These are phyloP conservation scores for Cirrhinus mrigala DNA, from an alignment of 2,797 vertebrate genomes.

Conservation along the genomic window DNA sequence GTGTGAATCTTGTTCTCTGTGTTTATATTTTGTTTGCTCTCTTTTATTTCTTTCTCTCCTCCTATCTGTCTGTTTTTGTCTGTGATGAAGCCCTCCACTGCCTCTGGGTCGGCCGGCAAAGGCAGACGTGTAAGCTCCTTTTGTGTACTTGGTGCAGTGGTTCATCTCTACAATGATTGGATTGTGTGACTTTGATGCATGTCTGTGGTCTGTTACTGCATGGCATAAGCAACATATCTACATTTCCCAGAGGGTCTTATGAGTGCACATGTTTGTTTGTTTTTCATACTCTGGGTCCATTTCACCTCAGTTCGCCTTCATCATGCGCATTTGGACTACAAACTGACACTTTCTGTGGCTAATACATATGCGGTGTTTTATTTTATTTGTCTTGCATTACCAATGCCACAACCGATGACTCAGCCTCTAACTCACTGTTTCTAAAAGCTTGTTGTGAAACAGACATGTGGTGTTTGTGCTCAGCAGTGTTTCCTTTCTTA, in stretches of 20 bases:
- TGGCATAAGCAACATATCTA: conserved; percentile 24
- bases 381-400: background rate
- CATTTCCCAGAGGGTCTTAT: background rate
- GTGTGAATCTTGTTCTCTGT: background rate
- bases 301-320: conserved; percentile 3
- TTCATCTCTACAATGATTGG: conserved; percentile 45
- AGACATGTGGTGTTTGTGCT: background rate
- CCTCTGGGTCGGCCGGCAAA: conserved; percentile 87
- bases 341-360: background rate
- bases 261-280: background rate
- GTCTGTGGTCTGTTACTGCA: conserved; percentile 47
- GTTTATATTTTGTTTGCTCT: conserved; percentile 16
- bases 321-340: background rate
- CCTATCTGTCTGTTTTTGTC: conserved; percentile 39
- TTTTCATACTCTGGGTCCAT: background rate
- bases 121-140: conserved; percentile 89
- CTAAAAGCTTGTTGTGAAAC: background rate
- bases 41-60: background rate
- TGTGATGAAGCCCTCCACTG: conserved; percentile 82
- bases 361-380: background rate
- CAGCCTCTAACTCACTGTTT: background rate
- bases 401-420: background rate
- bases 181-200: conserved; percentile 54
- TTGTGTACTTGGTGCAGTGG: conserved; percentile 64
- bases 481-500: background rate